phyloP scores from a whole-genome alignment of 2,888 invertebrate genomes.

The Temnothorax rugatulus region DNA sequence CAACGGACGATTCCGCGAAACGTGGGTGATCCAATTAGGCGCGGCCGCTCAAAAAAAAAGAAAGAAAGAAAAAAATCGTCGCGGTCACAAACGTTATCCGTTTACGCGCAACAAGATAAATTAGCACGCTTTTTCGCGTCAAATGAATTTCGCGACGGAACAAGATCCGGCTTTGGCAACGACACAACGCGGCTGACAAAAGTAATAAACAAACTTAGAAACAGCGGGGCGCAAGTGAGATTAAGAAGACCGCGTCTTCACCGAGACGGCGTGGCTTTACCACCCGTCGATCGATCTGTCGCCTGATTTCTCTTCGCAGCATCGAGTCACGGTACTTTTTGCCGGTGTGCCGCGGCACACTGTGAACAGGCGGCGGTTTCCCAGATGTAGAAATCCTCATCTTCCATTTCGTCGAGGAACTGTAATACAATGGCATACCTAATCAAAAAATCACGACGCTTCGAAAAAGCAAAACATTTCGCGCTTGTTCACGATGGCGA shows the following conservation, averaged over 20 bases:
- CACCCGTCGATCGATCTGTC: constrained; percentile 70
- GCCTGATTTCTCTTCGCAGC: constrained; percentile 75
- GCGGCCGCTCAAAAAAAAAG: constrained; percentile 1
- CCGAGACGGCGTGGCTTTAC: constrained; percentile 34
- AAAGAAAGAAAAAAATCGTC: neutral
- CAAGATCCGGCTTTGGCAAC: neutral
- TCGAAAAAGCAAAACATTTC: constrained; percentile 25
- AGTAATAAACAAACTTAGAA: constrained; percentile 23
- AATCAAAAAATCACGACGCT: constrained; percentile 3
- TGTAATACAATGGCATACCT: neutral
- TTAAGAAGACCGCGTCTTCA: constrained; percentile 53
- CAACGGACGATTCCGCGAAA: constrained; percentile 42
- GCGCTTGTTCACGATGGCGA: constrained; percentile 16
- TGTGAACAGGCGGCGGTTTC: constrained; percentile 71
- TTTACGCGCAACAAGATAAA: constrained; percentile 45
- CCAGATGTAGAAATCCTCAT: constrained; percentile 69
- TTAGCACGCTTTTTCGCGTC: constrained; percentile 27
- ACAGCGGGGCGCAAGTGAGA: constrained; percentile 41
- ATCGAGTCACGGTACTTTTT: constrained; percentile 74
- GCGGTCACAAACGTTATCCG: constrained; percentile 31
- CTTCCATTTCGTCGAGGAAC: constrained; percentile 34
- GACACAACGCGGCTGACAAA: constrained; percentile 7
- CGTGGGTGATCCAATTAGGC: constrained; percentile 60
- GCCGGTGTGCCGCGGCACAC: constrained; percentile 63
- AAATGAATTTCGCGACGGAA: constrained; percentile 30